Percentiles rank a stretch among this genome's conserved stretches.
Evolutionary conservation across 2,113 vertebrate species (phyloP).

Genomic region (Ochotona princeps): DNA sequence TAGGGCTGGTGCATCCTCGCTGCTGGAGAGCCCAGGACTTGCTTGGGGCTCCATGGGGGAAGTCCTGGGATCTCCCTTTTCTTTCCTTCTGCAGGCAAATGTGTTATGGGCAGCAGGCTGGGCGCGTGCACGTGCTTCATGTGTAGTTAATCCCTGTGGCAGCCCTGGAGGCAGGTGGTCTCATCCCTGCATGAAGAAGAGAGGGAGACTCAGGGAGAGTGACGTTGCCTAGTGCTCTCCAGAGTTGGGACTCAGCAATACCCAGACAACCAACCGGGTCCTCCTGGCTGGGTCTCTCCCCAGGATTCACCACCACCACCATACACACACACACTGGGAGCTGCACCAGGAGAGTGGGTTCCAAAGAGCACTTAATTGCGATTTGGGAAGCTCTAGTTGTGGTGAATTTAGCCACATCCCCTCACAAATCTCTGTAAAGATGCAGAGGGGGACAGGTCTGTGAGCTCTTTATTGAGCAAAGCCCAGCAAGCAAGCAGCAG

Average conservation of each 20-base stretch:
- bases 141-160: not conserved
- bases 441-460: not conserved
- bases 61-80: conserved; percentile 2
- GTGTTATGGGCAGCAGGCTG: conserved; percentile 22
- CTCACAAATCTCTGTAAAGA: not conserved
- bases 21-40: not conserved
- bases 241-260: not conserved
- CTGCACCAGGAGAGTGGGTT: conserved; percentile 21
- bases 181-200: not conserved
- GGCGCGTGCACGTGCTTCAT: conserved; percentile 21
- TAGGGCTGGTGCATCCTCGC: not conserved
- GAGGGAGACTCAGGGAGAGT: not conserved
- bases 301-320: not conserved
- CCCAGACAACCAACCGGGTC: no score
- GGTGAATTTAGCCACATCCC: conserved; percentile 30
- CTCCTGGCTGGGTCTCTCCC: not conserved
- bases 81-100: not conserved
- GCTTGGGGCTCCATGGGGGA: not conserved
- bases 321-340: not conserved
- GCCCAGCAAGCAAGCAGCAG: not conserved
- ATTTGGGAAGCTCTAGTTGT: not conserved
- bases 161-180: not conserved
- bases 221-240: conserved; percentile 23
- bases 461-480: not conserved
- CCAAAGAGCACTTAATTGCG: not conserved